Base-by-base conservation (phyloP, 2,797 vertebrate genomes). In the Mormyrus hasselquistii region DNA sequence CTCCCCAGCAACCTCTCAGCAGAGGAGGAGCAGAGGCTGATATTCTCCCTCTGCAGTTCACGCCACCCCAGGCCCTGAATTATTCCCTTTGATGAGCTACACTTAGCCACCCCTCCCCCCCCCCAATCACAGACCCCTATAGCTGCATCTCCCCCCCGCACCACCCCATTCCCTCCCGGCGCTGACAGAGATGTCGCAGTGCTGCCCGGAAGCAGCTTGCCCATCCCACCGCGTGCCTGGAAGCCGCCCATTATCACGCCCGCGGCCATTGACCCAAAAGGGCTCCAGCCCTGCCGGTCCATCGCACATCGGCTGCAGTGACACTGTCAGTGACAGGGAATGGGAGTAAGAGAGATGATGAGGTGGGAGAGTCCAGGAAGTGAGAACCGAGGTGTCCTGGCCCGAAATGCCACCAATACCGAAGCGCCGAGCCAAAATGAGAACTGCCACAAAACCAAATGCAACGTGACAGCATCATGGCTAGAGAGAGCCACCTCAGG, bases 81-180 rank as follows among this genome's bases (percentile, higher is more conserved):
- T 79, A 79, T 79, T 79, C 73, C 73, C 73, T 79, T 79, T 79
- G 73, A 79, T 79, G 73, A 79, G 73, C 73, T 38, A 76, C 25
- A 1, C 59, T 65, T 59, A 59, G 0, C 53, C 52, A 16, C 3
- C 55, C 1, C 29, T 2, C 62, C 62, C 62, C 50, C 50, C 25
- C 65, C 29, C 65, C 12, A 53, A 55, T 3, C 65, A 4, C 7
- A 79, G 38, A 79, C 73, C 73, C 34, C 38, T 6, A 44, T 41
- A 44, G 16, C 73, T 19, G 16, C 73, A 38, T 4, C 65, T 12
- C 7, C 22, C 29, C 29, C 69, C 69, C 59, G 2, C 59, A 65
- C 25, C 62, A 10, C 34, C 69, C 29, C 38, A 19, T n/a, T 44
- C 38, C 73, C 34, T 79, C 73, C 38, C 38, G 38, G 73, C 73